Conservation (phyloP, 2,113 vertebrate species). For the Tichodroma muraria region DNA sequence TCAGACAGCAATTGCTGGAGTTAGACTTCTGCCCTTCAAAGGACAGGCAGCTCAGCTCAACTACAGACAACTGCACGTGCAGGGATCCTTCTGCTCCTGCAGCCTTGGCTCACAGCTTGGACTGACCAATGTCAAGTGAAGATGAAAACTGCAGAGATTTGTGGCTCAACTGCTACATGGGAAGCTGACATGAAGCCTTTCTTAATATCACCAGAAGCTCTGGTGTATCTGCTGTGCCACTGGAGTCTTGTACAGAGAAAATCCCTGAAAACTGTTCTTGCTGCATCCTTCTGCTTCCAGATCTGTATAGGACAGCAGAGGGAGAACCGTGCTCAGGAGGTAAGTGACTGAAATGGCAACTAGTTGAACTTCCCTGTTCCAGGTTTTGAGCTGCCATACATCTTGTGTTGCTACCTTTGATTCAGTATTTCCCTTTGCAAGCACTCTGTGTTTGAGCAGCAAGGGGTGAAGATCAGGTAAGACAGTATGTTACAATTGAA, state of each 20-base stretch:
- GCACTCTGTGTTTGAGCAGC: not conserved
- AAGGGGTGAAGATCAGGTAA: not conserved
- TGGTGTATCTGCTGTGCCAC: not conserved
- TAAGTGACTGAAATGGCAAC: not conserved
- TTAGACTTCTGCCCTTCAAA: not conserved
- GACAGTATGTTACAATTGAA: not conserved
- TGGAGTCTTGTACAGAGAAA: not conserved
- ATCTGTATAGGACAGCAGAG: not conserved
- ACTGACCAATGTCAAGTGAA: not conserved
- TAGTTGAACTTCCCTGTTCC: not conserved
- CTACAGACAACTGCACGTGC: accelerated
- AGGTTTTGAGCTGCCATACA: not conserved
- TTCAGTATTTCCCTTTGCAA: not conserved
- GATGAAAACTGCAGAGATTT: not conserved
- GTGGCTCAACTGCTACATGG: not conserved
- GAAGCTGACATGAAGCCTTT: not conserved
- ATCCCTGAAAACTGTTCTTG: accelerated
- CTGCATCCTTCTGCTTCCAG: not conserved
- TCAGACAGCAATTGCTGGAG: not conserved
- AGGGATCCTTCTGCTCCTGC: not conserved
- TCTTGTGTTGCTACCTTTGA: not conserved
- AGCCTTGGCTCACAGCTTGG: not conserved
- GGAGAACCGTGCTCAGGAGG: not conserved
- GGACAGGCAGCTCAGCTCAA: not conserved
- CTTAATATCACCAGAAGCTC: not conserved